Evolutionary conservation across 2,113 vertebrate species (phyloP).

Genomic region (Equus quagga): DNA sequence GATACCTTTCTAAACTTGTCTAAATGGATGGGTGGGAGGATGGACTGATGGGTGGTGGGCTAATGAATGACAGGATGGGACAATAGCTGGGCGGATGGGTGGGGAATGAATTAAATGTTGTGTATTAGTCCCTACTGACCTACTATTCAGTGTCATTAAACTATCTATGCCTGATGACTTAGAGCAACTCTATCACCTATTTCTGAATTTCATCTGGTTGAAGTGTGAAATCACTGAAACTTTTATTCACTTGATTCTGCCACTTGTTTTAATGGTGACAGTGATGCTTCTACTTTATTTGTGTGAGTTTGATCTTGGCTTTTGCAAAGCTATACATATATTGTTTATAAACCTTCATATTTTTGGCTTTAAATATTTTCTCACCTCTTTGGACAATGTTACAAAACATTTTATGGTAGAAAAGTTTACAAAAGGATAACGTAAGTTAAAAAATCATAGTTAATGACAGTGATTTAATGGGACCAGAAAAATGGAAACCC

Average conservation of each 20-base stretch:
- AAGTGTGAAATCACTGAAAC: background rate
- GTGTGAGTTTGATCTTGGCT: background rate
- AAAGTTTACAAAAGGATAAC: background rate
- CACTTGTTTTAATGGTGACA: background rate
- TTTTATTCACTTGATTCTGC: background rate
- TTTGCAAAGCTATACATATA: background rate
- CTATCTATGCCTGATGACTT: background rate
- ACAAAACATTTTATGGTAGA: background rate
- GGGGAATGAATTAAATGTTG: background rate
- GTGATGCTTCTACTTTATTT: background rate
- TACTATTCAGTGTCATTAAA: background rate
- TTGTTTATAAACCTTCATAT: background rate
- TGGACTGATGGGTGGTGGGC: background rate
- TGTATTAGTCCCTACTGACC: background rate
- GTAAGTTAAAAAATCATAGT: background rate
- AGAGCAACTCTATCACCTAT: background rate
- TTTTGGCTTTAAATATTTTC: background rate
- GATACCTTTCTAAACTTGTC: background rate
- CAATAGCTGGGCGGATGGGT: background rate
- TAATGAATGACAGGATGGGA: background rate
- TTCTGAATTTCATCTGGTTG: background rate
- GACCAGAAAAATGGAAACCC: background rate
- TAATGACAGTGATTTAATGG: background rate
- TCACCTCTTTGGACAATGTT: constrained; percentile 1
- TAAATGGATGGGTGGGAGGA: background rate